These are phyloP conservation scores for Amniataba percoides DNA, from an alignment of 2,797 vertebrate species.

Conservation along the genomic window DNA sequence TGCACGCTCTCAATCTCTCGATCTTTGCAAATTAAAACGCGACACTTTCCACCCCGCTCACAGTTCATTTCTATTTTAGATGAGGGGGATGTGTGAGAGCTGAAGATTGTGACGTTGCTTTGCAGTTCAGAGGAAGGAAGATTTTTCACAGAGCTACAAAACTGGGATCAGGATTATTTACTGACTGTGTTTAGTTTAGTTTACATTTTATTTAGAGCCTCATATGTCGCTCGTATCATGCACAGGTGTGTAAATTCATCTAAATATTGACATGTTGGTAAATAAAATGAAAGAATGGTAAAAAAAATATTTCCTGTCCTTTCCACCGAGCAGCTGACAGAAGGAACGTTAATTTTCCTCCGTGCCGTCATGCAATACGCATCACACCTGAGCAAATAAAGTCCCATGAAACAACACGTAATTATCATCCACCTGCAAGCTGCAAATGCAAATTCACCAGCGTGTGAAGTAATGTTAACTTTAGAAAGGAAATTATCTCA, in stretches of 20 bases:
- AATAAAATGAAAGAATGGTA: background rate
- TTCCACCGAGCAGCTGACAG: background rate
- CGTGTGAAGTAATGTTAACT: background rate
- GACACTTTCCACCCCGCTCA: too few relatives aligned
- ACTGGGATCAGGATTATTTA: too few relatives aligned
- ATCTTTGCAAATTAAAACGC: too few relatives aligned
- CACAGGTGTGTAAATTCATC: background rate
- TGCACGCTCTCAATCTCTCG: too few relatives aligned
- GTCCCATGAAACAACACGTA: background rate
- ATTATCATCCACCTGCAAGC: conserved; percentile 15
- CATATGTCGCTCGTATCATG: background rate
- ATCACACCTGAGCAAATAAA: conserved; percentile 12
- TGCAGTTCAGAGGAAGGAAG: background rate
- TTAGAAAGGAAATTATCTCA: background rate
- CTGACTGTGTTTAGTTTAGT: too few relatives aligned
- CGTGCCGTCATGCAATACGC: too few relatives aligned
- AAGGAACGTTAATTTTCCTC: background rate
- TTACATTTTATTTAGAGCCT: background rate
- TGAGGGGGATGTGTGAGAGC: background rate
- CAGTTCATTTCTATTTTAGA: background rate
- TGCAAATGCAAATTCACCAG: background rate
- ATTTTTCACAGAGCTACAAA: too few relatives aligned
- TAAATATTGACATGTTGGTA: background rate
- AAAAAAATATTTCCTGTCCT: background rate
- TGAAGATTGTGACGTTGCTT: too few relatives aligned